These are phyloP conservation scores for Tylochromis polylepis DNA, from an alignment of 2,113 vertebrate species.

Conservation along the genomic window DNA sequence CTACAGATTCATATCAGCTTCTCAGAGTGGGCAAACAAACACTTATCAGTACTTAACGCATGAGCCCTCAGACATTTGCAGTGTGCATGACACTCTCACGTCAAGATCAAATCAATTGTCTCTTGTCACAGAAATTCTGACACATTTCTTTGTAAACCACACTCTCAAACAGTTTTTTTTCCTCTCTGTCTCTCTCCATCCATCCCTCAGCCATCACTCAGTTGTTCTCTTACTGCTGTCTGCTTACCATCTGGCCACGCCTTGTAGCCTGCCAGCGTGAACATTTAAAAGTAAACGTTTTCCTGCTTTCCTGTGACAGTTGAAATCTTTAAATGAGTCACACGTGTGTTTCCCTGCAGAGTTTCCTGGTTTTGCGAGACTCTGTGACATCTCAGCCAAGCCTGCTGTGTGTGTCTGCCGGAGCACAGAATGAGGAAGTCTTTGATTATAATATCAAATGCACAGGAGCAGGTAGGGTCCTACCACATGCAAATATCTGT, in stretches of 20 bases:
- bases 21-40: not conserved
- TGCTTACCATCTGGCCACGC: not conserved
- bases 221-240: not conserved
- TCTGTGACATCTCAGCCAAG: slow-evolving; percentile 30
- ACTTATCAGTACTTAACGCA: not conserved
- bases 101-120: not conserved
- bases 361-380: slow-evolving; percentile 62
- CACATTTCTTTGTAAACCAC: not conserved
- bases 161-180: not conserved
- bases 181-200: not conserved
- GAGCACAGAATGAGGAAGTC: slow-evolving; percentile 19
- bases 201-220: not conserved
- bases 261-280: not conserved
- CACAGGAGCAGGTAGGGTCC: slow-evolving; percentile 39
- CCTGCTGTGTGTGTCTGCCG: slow-evolving; percentile 61
- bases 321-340: slow-evolving; percentile 25
- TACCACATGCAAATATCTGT: not conserved
- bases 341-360: slow-evolving; percentile 42
- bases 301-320: not conserved
- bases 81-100: not conserved
- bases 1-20: not conserved
- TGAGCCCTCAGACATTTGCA: not conserved
- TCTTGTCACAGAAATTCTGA: not conserved
- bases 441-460: slow-evolving; percentile 34
- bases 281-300: not conserved